Evolutionary conservation across 2,888 invertebrate species (phyloP).

Genomic region (Pegoplata infirma): DNA sequence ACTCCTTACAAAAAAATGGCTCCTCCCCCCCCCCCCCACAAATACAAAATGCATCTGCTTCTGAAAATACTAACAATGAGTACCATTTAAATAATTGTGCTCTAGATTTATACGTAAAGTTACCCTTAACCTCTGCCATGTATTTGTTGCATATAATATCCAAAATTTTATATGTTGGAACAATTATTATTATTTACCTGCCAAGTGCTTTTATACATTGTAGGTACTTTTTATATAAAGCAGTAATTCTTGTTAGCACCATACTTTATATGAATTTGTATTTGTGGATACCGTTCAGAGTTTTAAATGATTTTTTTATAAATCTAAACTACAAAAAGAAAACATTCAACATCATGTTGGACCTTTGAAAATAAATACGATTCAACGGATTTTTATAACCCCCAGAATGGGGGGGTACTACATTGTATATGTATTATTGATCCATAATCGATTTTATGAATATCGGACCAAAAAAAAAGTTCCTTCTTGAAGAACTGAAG

Average conservation of each 20-base stretch:
- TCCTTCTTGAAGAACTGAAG: too few species aligned
- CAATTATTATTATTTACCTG: conserved; percentile 29
- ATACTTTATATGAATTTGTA: conserved; percentile 10
- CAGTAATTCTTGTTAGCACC: conserved; percentile 12
- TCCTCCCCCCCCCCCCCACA: too few species aligned
- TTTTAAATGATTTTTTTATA: neutral
- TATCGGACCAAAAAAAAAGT: too few species aligned
- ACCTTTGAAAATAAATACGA: too few species aligned
- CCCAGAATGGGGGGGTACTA: too few species aligned
- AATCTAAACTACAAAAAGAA: neutral
- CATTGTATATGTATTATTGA: too few species aligned
- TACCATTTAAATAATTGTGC: neutral
- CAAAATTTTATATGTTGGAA: neutral
- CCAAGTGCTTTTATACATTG: conserved; percentile 16
- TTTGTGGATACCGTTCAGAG: neutral
- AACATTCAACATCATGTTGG: too few species aligned
- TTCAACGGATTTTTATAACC: too few species aligned
- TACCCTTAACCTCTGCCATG: conserved; percentile 11
- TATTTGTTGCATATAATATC: neutral
- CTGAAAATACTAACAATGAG: too few species aligned
- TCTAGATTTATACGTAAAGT: neutral
- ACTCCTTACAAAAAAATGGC: too few species aligned
- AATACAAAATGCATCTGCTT: too few species aligned
- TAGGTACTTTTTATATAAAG: neutral
- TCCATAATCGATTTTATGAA: too few species aligned